Conservation (phyloP, 2,888 invertebrate genomes). For the Trachelus stipa region DNA sequence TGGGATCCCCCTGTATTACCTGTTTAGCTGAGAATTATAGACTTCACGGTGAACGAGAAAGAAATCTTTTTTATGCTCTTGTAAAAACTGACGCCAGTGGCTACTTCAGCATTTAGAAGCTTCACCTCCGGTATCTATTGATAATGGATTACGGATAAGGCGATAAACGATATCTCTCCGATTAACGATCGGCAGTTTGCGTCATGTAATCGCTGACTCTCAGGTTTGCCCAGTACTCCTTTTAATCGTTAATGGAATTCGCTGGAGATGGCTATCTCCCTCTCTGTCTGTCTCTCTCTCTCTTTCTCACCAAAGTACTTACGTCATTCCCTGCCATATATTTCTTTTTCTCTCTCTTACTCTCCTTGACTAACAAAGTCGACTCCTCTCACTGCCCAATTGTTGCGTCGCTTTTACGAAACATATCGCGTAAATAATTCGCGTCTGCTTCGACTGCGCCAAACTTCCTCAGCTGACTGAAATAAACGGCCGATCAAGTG, state of each 20-base stretch:
- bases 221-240: background rate
- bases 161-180: conserved; percentile 10
- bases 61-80: background rate
- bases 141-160: conserved; percentile 8
- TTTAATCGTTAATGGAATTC: conserved; percentile 16
- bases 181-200: conserved; percentile 2
- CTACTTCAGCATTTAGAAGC: conserved; percentile 1
- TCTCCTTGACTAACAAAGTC: conserved; percentile 4
- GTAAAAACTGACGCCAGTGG: background rate
- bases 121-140: conserved; percentile 7
- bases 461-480: conserved; percentile 21
- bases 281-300: conserved; percentile 1
- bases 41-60: background rate
- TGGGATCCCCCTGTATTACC: background rate
- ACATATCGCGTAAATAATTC: background rate
- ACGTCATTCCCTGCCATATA: background rate
- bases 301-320: background rate
- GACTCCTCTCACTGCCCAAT: background rate
- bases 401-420: background rate
- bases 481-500: conserved; percentile 14
- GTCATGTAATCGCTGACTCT: background rate
- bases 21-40: background rate
- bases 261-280: background rate
- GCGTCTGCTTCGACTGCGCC: background rate
- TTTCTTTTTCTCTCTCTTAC: conserved; percentile 10